Percentiles rank a stretch among this genome's conserved stretches.
phyloP scores from a whole-genome alignment of 1,140 invertebrate genomes.

The Drosophila insularis region DNA sequence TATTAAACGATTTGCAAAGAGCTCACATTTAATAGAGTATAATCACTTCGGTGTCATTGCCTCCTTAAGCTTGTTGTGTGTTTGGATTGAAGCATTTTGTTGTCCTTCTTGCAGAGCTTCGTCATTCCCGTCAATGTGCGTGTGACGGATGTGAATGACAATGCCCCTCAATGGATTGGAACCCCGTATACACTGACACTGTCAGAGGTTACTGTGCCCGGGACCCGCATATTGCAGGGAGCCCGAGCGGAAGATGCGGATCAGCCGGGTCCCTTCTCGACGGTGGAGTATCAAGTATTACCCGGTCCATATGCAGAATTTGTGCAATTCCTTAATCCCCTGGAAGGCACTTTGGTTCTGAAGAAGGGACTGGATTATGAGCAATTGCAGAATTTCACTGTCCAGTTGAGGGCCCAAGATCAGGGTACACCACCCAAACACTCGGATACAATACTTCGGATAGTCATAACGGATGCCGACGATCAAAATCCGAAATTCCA shows the following conservation, averaged over 20 bases:
- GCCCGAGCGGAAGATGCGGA: slow-evolving; percentile 92
- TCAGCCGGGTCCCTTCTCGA: slow-evolving; percentile 94
- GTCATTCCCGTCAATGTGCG: slow-evolving; percentile 94
- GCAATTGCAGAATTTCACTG: slow-evolving; percentile 90
- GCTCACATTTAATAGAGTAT: neutral
- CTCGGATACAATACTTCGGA: slow-evolving; percentile 88
- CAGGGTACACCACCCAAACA: slow-evolving; percentile 90
- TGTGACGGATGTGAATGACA: slow-evolving; percentile 96
- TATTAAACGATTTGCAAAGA: neutral
- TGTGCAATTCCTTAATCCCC: slow-evolving; percentile 91
- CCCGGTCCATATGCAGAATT: slow-evolving; percentile 91
- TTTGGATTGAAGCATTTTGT: neutral
- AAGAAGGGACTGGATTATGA: slow-evolving; percentile 93
- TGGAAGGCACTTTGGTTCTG: slow-evolving; percentile 93
- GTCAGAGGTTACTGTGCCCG: slow-evolving; percentile 92
- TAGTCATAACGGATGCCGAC: slow-evolving; percentile 94
- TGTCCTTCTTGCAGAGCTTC: slow-evolving; percentile 86
- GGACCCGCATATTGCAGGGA: slow-evolving; percentile 89
- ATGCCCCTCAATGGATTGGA: slow-evolving; percentile 92
- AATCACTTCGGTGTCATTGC: neutral
- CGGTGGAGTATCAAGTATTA: slow-evolving; percentile 92
- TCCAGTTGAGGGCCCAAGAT: slow-evolving; percentile 92
- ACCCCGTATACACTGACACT: slow-evolving; percentile 92
- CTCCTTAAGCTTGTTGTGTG: no score
- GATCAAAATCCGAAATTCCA: slow-evolving; percentile 95